Conservation (phyloP, 2,888 invertebrate species). For the Odontocerum albicorne region DNA sequence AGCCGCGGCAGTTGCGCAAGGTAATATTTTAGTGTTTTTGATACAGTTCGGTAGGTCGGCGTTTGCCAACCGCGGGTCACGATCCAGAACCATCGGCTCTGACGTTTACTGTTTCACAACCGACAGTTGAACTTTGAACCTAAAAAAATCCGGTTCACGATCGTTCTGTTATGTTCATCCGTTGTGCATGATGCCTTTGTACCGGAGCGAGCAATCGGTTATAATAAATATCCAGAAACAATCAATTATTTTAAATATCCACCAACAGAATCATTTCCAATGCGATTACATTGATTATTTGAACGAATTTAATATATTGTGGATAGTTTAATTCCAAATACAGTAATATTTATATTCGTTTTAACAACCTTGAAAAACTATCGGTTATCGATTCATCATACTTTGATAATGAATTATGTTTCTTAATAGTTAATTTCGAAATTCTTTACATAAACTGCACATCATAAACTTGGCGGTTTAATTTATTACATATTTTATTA, state of each 20-base stretch:
- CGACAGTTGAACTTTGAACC: conserved; percentile 22
- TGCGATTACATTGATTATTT: too few relatives aligned
- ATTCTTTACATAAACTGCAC: too few relatives aligned
- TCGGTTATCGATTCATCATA: too few relatives aligned
- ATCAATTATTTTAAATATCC: neutral
- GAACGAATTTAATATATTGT: too few relatives aligned
- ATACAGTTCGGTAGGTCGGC: conserved; percentile 19
- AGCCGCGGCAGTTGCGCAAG: conserved; percentile 3
- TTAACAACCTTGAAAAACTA: too few relatives aligned
- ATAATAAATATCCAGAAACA: conserved; percentile 12
- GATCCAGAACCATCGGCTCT: conserved; percentile 16
- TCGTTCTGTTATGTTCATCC: neutral
- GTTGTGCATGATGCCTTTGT: conserved; percentile 1
- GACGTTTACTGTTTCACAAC: conserved; percentile 27
- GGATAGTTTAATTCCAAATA: too few relatives aligned
- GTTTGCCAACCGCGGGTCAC: conserved; percentile 19
- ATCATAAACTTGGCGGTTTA: too few relatives aligned
- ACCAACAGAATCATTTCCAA: too few relatives aligned
- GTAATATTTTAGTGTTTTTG: conserved; percentile 6
- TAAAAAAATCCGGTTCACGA: conserved; percentile 25
- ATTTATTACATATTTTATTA: too few relatives aligned
- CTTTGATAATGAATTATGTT: too few relatives aligned
- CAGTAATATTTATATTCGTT: too few relatives aligned
- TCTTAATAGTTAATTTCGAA: too few relatives aligned
- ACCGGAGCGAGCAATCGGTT: conserved; percentile 16